Conservation (phyloP, 2,888 invertebrate species). For the Ceratothoa steindachneri region DNA sequence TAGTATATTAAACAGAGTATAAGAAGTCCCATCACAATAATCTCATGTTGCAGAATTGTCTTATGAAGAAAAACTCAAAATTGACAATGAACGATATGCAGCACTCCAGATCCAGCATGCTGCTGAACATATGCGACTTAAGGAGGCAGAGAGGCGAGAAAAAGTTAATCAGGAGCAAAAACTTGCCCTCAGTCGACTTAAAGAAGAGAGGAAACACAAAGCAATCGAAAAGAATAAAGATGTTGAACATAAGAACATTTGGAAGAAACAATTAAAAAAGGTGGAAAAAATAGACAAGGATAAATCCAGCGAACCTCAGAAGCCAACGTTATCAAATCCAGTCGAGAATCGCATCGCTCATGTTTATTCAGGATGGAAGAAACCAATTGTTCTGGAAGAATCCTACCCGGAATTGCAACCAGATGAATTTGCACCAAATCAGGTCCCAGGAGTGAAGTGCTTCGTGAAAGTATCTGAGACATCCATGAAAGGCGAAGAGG, state of each 20-base stretch:
- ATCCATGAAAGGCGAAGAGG: slow-evolving; percentile 44
- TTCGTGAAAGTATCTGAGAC: slow-evolving; percentile 47
- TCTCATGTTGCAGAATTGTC: slow-evolving; percentile 45
- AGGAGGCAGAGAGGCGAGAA: slow-evolving; percentile 37
- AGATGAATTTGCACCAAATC: slow-evolving; percentile 43
- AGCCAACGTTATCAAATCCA: background rate
- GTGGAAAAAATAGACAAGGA: slow-evolving; percentile 23
- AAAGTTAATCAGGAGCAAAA: slow-evolving; percentile 36
- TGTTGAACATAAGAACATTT: slow-evolving; percentile 32
- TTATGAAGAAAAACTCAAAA: slow-evolving; percentile 43
- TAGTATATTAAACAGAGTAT: no score
- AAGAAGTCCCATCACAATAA: no score
- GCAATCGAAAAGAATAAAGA: slow-evolving; percentile 24
- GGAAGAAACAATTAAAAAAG: slow-evolving; percentile 23
- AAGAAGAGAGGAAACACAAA: slow-evolving; percentile 25
- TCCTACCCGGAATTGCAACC: slow-evolving; percentile 39
- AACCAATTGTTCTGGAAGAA: slow-evolving; percentile 35
- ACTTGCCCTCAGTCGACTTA: slow-evolving; percentile 31
- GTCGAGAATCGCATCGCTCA: slow-evolving; percentile 34
- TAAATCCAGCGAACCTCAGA: background rate
- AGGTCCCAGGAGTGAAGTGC: slow-evolving; percentile 46
- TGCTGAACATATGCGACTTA: slow-evolving; percentile 43
- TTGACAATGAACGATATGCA: slow-evolving; percentile 43
- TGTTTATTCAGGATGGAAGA: slow-evolving; percentile 41
- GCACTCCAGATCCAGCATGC: slow-evolving; percentile 44